phyloP scores from a whole-genome alignment of 2,797 vertebrate species.

The Acanthurus leucopareius region DNA sequence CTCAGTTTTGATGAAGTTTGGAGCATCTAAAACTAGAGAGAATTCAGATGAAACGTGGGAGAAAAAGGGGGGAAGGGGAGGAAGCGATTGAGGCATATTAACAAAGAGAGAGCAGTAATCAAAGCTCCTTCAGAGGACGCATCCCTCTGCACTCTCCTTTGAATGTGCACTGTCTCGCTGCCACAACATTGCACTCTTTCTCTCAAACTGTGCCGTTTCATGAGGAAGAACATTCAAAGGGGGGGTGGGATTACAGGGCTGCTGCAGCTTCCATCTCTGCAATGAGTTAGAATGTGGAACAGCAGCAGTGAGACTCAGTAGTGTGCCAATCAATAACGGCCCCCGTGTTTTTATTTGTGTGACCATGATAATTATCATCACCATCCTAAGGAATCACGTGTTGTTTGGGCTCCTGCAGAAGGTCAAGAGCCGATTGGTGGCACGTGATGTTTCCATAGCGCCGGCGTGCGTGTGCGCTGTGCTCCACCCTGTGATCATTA shows the following conservation, averaged over 20 bases:
- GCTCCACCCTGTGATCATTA: neutral
- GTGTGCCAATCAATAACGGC: slow-evolving; percentile 46
- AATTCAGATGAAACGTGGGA: slow-evolving; percentile 4
- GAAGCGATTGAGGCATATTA: slow-evolving; percentile 30
- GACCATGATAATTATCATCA: slow-evolving; percentile 52
- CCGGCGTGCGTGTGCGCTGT: slow-evolving; percentile 1
- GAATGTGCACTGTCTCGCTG: slow-evolving; percentile 15
- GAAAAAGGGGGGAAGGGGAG: neutral
- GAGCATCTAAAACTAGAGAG: slow-evolving; percentile 14
- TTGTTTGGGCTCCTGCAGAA: slow-evolving; percentile 27
- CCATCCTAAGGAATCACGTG: slow-evolving; percentile 34
- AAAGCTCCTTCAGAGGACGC: slow-evolving; percentile 32
- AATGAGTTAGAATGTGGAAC: slow-evolving; percentile 42
- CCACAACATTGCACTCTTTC: neutral
- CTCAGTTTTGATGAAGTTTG: slow-evolving; percentile 33
- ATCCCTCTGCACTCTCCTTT: slow-evolving; percentile 22
- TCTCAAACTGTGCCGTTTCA: neutral
- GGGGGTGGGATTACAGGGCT: slow-evolving; percentile 27
- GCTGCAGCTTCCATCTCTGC: slow-evolving; percentile 23
- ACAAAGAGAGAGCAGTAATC: slow-evolving; percentile 34
- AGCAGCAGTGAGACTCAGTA: slow-evolving; percentile 33
- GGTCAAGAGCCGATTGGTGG: slow-evolving; percentile 36
- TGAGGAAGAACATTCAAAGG: slow-evolving; percentile 14
- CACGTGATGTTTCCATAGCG: slow-evolving; percentile 48
- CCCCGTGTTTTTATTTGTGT: slow-evolving; percentile 7